phyloP scores from a whole-genome alignment of 2,797 vertebrate species.

The Pristis pectinata region DNA sequence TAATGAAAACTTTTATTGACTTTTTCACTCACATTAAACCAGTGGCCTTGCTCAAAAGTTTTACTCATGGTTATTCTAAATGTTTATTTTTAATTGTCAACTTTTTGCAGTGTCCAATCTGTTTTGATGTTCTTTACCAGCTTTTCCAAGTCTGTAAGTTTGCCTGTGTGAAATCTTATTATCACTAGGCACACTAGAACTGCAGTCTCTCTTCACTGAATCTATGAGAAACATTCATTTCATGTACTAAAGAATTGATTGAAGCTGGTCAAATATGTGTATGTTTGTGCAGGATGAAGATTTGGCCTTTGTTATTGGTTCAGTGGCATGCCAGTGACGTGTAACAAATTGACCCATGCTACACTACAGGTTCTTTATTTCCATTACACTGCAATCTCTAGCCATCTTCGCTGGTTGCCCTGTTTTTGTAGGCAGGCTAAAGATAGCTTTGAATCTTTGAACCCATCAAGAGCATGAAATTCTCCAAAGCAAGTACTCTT shows the following conservation, averaged over 20 bases:
- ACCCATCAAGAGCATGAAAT: background rate
- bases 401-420: background rate
- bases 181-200: background rate
- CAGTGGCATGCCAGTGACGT: background rate
- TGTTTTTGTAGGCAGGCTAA: background rate
- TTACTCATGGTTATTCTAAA: background rate
- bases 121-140: background rate
- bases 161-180: background rate
- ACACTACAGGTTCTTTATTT: background rate
- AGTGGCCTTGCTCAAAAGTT: background rate
- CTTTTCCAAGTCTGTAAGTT: background rate
- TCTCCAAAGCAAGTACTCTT: background rate
- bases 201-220: background rate
- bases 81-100: background rate
- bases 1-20: background rate
- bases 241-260: background rate
- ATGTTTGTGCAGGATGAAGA: background rate
- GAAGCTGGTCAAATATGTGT: background rate
- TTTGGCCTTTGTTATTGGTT: background rate
- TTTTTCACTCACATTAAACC: background rate
- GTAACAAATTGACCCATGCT: background rate
- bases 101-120: background rate
- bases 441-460: background rate
- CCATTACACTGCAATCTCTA: background rate
- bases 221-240: background rate